phyloP scores from a whole-genome alignment of 2,888 invertebrate genomes.

The Sepioteuthis lessoniana region DNA sequence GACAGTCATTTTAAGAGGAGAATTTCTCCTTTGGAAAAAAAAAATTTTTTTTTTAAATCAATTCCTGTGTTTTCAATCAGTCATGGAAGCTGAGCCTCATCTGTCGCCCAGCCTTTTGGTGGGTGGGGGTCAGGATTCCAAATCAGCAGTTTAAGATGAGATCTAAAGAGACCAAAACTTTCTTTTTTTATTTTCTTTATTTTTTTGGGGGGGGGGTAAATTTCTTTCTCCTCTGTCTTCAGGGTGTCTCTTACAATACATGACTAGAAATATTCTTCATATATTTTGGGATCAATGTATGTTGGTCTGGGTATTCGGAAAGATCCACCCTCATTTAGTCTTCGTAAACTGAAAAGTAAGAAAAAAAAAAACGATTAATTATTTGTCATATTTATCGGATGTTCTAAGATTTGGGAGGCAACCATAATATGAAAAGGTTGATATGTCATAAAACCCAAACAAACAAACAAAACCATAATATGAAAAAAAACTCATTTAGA shows the following conservation, averaged over 20 bases:
- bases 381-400: no score
- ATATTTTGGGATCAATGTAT: conserved; percentile 67
- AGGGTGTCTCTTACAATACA: background rate
- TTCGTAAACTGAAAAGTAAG: conserved; percentile 59
- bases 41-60: background rate
- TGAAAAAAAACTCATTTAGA: no score
- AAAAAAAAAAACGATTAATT: background rate
- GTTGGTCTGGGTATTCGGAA: conserved; percentile 68
- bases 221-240: background rate
- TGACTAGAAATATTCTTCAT: conserved; percentile 66
- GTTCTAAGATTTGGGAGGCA: no score
- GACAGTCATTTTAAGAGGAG: background rate
- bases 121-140: background rate
- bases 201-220: no score
- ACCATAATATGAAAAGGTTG: no score
- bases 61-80: background rate
- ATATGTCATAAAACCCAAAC: no score
- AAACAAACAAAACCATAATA: no score
- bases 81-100: background rate
- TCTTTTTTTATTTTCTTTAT: no score
- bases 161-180: background rate
- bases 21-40: background rate
- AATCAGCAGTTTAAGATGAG: conserved; percentile 41
- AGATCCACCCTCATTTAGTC: conserved; percentile 58
- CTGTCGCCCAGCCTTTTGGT: background rate